Percentiles rank a stretch among this genome's conserved stretches.
These are phyloP conservation scores for Rhea americana DNA, from an alignment of 2,113 vertebrate genomes.

Conservation along the genomic window DNA sequence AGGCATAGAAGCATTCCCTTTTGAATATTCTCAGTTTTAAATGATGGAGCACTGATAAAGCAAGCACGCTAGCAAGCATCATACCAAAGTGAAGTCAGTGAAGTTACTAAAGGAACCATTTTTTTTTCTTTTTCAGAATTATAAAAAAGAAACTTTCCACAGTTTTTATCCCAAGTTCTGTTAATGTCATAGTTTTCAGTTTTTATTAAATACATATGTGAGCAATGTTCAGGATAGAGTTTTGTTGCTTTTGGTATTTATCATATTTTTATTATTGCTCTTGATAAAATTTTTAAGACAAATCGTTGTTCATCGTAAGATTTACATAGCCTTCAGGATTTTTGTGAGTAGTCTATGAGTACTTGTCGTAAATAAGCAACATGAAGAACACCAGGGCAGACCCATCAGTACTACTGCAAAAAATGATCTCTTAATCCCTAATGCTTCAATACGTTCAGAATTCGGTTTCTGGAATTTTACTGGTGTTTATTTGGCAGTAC, in stretches of 20 bases:
- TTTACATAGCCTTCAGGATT: not conserved
- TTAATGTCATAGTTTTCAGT: not conserved
- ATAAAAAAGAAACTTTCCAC: not conserved
- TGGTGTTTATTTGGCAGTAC: not conserved
- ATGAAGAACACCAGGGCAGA: not conserved
- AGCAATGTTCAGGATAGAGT: not conserved
- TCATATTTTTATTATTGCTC: not conserved
- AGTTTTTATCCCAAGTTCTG: not conserved
- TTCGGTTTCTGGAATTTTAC: not conserved
- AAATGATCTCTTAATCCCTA: not conserved
- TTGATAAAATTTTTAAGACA: rapidly evolving
- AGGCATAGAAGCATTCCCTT: not conserved
- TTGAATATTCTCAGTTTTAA: not conserved
- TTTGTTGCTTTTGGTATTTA: not conserved
- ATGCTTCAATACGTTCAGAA: not conserved
- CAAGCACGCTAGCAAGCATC: not conserved
- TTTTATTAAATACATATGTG: not conserved
- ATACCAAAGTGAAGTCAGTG: not conserved
- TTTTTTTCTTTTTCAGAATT: not conserved
- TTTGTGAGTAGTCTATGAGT: not conserved
- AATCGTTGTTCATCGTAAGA: not conserved
- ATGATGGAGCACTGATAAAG: not conserved
- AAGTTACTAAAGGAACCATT: not conserved
- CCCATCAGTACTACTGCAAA: not conserved
- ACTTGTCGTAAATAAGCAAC: not conserved